Evolutionary conservation across 1,140 invertebrate genomes (phyloP), one percentile per base, ranked within the genome.

Genomic region (Pogonognathellus flavescens): DNA sequence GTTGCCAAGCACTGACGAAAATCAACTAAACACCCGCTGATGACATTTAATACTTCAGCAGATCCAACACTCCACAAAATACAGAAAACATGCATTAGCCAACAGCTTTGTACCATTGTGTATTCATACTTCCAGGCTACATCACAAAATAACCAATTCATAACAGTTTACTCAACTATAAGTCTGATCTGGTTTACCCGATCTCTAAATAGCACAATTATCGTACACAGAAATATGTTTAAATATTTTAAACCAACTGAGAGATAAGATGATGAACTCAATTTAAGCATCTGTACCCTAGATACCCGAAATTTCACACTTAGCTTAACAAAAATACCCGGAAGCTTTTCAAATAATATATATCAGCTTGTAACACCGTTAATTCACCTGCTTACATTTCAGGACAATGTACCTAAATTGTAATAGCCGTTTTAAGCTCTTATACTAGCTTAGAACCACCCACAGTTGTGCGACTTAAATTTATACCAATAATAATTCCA

Each of bases 21-120:
- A 76, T 76, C 70, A 76, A 76, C 31, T 76, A 76, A 76, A 76
- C 70, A 76, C 41, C 70, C 70, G 70, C 25, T 76, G 70, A 76
- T 76, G 25, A 76, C 70, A 49, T 76, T 76, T 76, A 76, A 76
- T 76, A 31, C 31, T 41, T 41, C 41, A 66, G 22, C 22, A 10
- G 25, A 20, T 76, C 49, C 70, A 76, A 76, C 70, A 49, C 70
- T 31, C 70, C 9, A 76, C 41, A 4, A 49, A n/a, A 76, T n/a
- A 76, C 31, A 76, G 5, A 66, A 13, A 66, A 66, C 5, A 10
- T 60, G 22, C 20, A 41, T 41, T 41, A 41, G 31, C 31, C 31
- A 41, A 13, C n/a, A n/a, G 11, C 53, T 14, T 57, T 57, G 1
- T 57, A 57, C 53, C 11, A 57, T 57, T 57, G 11, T 57, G 53